Percentiles rank a stretch among this genome's conserved stretches.
Evolutionary conservation across 92 coral and sea anemone species (phyloP).

Genomic region (Muricea muricata): DNA sequence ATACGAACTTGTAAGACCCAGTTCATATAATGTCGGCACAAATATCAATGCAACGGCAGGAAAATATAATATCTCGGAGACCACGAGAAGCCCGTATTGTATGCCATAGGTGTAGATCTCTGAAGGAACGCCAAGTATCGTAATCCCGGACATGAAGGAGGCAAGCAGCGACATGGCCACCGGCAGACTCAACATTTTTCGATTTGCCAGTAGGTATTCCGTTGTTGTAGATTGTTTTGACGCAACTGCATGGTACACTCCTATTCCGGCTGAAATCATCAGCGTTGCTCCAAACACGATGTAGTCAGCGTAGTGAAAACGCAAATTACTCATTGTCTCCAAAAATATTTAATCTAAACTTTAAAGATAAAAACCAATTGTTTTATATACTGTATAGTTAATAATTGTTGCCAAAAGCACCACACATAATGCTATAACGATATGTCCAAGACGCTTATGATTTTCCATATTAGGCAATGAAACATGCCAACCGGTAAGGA

Average conservation of each 20-base stretch:
- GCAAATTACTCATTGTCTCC: slow-evolving; percentile 41
- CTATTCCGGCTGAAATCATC: slow-evolving; percentile 74
- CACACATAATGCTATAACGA: too few species aligned
- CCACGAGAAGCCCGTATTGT: slow-evolving; percentile 92
- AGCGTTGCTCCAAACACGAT: slow-evolving; percentile 88
- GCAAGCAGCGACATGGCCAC: slow-evolving; percentile 90
- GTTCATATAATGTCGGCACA: slow-evolving; percentile 94
- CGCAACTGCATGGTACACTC: slow-evolving; percentile 90
- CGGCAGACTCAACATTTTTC: slow-evolving; percentile 90
- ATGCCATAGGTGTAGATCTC: slow-evolving; percentile 92
- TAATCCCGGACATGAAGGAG: slow-evolving; percentile 98
- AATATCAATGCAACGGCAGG: slow-evolving; percentile 89
- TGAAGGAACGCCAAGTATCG: slow-evolving; percentile 97
- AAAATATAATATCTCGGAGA: slow-evolving; percentile 82
- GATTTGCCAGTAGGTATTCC: slow-evolving; percentile 88
- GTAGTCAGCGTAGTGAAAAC: slow-evolving; percentile 76
- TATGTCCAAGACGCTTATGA: too few species aligned
- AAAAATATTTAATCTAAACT: too few species aligned
- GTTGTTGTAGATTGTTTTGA: slow-evolving; percentile 92
- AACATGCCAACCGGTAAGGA: too few species aligned
- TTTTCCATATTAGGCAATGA: too few species aligned
- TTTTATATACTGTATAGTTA: too few species aligned
- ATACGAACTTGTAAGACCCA: slow-evolving; percentile 91
- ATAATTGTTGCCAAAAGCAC: too few species aligned
- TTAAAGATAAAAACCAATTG: too few species aligned